Percentiles rank a stretch among this genome's conserved stretches.
These are phyloP conservation scores for Aphis craccivora DNA, from an alignment of 1,140 invertebrate genomes.

Conservation along the genomic window DNA sequence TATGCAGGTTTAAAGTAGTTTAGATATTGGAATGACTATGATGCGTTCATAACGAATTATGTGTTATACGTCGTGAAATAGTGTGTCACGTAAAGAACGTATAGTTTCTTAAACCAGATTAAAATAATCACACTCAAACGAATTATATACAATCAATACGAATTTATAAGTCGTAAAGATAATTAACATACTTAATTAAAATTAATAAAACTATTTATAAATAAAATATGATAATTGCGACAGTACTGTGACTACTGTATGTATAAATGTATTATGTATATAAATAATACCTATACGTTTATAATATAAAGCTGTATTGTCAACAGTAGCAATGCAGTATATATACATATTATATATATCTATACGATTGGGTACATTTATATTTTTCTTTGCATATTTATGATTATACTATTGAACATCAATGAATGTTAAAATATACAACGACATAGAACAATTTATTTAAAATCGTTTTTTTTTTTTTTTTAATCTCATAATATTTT, in stretches of 20 bases:
- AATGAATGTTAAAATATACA: neutral
- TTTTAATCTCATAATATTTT: neutral
- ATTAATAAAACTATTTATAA: neutral
- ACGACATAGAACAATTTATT: neutral
- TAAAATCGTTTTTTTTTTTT: neutral
- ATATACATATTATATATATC: too few species aligned
- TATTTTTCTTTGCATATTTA: neutral
- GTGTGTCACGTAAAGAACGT: too few species aligned
- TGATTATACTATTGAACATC: neutral
- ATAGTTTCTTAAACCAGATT: too few species aligned
- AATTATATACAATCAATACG: neutral
- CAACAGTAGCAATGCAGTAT: neutral
- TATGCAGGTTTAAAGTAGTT: too few species aligned
- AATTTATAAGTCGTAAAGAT: neutral
- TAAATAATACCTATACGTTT: neutral
- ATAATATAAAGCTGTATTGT: neutral
- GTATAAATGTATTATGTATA: too few species aligned
- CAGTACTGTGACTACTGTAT: too few species aligned
- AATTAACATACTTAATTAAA: neutral
- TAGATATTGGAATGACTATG: too few species aligned
- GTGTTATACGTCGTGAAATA: too few species aligned
- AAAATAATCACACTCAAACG: neutral
- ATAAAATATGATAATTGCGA: neutral
- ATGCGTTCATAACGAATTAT: too few species aligned
- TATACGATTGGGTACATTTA: neutral